Conservation (phyloP, 2,113 vertebrate species). For the Tupaia tana region DNA sequence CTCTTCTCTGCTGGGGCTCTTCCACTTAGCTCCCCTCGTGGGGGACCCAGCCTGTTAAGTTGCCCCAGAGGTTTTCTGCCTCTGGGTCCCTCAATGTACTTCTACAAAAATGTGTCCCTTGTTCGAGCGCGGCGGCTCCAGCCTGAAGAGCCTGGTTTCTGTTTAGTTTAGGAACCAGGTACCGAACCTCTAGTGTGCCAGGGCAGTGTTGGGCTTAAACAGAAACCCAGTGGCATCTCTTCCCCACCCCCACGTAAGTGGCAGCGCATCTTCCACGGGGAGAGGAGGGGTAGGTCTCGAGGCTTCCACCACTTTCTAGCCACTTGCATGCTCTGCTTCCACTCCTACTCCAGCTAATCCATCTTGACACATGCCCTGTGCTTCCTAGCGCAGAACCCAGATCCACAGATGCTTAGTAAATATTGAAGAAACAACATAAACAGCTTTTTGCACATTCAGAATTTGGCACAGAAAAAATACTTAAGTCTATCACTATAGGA, state of each 20-base stretch:
- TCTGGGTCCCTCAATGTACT: too few species aligned
- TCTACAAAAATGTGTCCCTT: too few species aligned
- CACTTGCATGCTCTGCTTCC: not conserved
- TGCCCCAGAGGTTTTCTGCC: too few species aligned
- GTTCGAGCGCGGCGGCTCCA: not conserved
- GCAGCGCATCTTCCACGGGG: too few species aligned
- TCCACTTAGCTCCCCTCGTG: not conserved
- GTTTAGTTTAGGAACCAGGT: not conserved
- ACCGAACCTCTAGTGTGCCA: not conserved
- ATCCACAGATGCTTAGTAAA: slow-evolving; percentile 45
- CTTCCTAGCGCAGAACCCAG: not conserved
- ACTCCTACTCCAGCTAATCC: not conserved
- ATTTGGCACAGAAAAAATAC: slow-evolving; percentile 45
- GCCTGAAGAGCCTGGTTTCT: not conserved
- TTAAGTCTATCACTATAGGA: slow-evolving; percentile 24
- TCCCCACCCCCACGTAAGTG: not conserved
- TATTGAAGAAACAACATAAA: slow-evolving; percentile 44
- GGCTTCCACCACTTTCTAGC: not conserved
- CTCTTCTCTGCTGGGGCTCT: not conserved
- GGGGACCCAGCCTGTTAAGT: not conserved
- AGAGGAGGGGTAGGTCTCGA: not conserved
- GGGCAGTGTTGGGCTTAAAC: not conserved
- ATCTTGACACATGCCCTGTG: not conserved
- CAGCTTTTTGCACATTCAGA: slow-evolving; percentile 45
- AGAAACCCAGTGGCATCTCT: not conserved